phyloP scores from a whole-genome alignment of 2,888 invertebrate genomes.

The Rhagophthalmus giganteus region DNA sequence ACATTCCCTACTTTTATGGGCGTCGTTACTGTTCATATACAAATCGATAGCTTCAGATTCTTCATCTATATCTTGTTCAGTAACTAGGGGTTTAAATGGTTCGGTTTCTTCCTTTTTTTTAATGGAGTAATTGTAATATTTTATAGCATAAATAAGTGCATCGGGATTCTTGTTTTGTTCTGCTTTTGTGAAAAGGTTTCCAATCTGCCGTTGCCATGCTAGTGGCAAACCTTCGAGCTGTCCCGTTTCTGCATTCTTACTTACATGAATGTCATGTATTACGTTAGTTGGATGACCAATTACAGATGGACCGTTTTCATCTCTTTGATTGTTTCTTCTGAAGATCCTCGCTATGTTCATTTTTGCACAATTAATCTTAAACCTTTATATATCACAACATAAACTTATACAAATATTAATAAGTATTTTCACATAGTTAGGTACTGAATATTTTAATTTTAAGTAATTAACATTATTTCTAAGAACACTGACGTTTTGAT shows the following conservation, averaged over 20 bases:
- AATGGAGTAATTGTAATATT: conserved; percentile 85
- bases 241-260: conserved; percentile 79
- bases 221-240: conserved; percentile 83
- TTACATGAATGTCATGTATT: conserved; percentile 84
- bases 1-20: conserved; percentile 65
- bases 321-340: conserved; percentile 43
- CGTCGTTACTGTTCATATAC: conserved; percentile 72
- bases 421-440: too few species aligned
- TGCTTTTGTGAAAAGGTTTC: conserved; percentile 80
- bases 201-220: conserved; percentile 78
- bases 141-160: conserved; percentile 88
- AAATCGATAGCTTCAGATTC: conserved; percentile 83
- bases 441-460: neutral
- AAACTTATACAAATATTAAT: too few species aligned
- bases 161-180: conserved; percentile 89
- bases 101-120: conserved; percentile 73
- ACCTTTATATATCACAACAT: neutral
- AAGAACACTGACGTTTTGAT: conserved; percentile 1
- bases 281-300: conserved; percentile 87
- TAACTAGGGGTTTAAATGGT: conserved; percentile 77
- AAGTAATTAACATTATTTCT: conserved; percentile 2
- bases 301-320: conserved; percentile 61
- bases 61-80: conserved; percentile 77
- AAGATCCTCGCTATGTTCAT: conserved; percentile 37
- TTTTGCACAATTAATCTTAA: conserved; percentile 6